A percentile compares a stretch with the other conserved stretches of the same genome.
Evolutionary conservation across 2,113 vertebrate genomes (phyloP).

Genomic region (Zeus faber): DNA sequence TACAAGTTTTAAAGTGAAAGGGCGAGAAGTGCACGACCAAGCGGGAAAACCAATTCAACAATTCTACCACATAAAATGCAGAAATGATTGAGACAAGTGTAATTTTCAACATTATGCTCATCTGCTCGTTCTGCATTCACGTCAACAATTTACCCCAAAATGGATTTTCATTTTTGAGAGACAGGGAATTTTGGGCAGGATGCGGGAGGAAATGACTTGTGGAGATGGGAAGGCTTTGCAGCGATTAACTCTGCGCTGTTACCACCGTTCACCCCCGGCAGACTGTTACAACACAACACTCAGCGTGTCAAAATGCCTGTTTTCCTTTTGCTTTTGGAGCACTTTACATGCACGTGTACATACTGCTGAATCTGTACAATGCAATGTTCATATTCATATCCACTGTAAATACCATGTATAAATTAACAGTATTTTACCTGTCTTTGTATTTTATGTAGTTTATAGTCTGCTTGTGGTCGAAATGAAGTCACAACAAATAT

Average conservation of each 20-base stretch:
- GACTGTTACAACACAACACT: conserved; percentile 43
- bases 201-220: too few species aligned
- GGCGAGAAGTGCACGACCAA: too few species aligned
- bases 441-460: conserved; percentile 16
- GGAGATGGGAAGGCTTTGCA: background rate
- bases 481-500: background rate
- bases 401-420: conserved; percentile 50
- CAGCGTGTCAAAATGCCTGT: conserved; percentile 23
- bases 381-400: conserved; percentile 41
- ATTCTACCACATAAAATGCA: too few species aligned
- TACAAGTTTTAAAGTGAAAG: too few species aligned
- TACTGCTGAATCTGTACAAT: conserved; percentile 51
- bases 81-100: too few species aligned
- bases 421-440: conserved; percentile 33
- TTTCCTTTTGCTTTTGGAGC: conserved; percentile 45
- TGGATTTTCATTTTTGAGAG: too few species aligned
- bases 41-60: too few species aligned
- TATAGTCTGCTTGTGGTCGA: background rate
- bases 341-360: conserved; percentile 55
- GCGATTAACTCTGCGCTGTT: background rate
- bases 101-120: too few species aligned
- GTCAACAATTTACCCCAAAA: too few species aligned
- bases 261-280: background rate
- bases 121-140: too few species aligned
- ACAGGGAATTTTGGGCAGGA: too few species aligned